phyloP scores from a whole-genome alignment of 2,113 vertebrate species.

The Acinonyx jubatus region DNA sequence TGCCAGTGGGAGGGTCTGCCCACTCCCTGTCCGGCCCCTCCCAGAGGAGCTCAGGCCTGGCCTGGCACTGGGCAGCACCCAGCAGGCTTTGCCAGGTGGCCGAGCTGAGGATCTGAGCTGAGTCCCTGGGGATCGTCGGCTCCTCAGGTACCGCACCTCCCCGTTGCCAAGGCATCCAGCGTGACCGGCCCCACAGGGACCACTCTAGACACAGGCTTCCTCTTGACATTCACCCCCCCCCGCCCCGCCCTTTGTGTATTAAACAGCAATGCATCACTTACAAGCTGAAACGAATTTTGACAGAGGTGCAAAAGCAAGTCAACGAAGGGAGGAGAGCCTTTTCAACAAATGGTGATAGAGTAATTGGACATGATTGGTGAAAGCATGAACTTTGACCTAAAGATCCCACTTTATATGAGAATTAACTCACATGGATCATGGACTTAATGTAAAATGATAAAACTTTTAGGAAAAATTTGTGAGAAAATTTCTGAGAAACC shows the following conservation, averaged over 20 bases:
- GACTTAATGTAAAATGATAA: neutral
- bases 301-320: neutral
- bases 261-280: neutral
- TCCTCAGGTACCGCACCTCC: neutral
- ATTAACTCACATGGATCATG: neutral
- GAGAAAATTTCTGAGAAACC: neutral
- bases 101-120: neutral
- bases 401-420: neutral
- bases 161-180: neutral
- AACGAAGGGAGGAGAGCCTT: neutral
- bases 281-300: neutral
- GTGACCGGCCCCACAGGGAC: neutral
- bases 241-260: neutral
- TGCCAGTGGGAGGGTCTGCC: neutral
- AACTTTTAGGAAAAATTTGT: neutral
- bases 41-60: neutral
- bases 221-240: neutral
- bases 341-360: neutral
- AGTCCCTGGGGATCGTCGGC: neutral
- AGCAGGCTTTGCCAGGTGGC: neutral
- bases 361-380: no score
- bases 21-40: neutral
- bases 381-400: neutral
- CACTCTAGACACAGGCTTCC: neutral
- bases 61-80: neutral